These are phyloP conservation scores for Lycaena phlaeas DNA, from an alignment of 2,888 invertebrate species.

Conservation along the genomic window DNA sequence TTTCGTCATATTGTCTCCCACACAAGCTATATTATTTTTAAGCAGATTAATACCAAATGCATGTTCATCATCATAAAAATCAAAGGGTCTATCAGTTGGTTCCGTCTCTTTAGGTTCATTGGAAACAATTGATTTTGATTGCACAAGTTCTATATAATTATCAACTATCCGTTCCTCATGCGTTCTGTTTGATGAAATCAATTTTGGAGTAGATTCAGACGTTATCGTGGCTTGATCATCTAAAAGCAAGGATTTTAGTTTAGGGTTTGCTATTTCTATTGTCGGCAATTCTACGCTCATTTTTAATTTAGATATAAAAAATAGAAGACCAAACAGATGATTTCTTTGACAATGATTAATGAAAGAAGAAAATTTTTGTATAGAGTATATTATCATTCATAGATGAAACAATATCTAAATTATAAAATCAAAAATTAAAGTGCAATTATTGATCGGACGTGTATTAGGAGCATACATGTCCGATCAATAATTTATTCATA, in stretches of 20 bases:
- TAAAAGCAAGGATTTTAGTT: constrained; percentile 27
- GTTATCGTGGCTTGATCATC: constrained; percentile 32
- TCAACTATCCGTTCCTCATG: constrained; percentile 42
- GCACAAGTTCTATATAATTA: constrained; percentile 47
- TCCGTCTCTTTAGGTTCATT: constrained; percentile 37
- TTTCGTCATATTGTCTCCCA: constrained; percentile 54
- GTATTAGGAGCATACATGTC: no score
- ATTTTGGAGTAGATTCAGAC: constrained; percentile 33
- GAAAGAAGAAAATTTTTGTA: no score
- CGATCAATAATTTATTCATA: no score
- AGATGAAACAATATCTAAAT: no score
- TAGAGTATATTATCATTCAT: no score
- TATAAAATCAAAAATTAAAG: no score
- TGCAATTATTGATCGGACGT: no score
- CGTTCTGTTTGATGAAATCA: constrained; percentile 32
- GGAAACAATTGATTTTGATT: constrained; percentile 44
- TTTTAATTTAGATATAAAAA: constrained; percentile 25
- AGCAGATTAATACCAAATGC: constrained; percentile 58
- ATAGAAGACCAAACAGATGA: no score
- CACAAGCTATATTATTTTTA: constrained; percentile 62
- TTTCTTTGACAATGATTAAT: no score
- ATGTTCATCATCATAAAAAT: constrained; percentile 58
- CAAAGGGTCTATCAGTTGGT: constrained; percentile 46
- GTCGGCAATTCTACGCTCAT: constrained; percentile 38
- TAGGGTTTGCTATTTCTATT: constrained; percentile 27